Conservation (phyloP, 2,797 vertebrate genomes). For the Prionace glauca region DNA sequence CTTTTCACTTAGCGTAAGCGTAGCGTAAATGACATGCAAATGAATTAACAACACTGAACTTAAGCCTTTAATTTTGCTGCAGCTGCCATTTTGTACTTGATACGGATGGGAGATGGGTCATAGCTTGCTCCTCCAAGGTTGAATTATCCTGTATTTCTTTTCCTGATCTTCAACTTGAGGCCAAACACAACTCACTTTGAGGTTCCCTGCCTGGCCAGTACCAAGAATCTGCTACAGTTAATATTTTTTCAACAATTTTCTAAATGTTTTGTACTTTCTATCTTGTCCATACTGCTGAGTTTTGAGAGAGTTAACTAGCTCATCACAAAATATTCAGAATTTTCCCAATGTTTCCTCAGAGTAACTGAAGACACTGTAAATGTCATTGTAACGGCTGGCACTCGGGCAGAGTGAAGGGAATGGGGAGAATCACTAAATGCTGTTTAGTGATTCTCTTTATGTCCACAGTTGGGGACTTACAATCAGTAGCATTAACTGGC, state of each 20-base stretch:
- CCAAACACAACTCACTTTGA: neutral
- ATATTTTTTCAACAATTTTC: neutral
- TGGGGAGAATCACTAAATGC: neutral
- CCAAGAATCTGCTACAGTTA: neutral
- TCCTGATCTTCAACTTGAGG: neutral
- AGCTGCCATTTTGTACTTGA: neutral
- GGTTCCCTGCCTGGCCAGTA: neutral
- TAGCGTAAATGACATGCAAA: neutral
- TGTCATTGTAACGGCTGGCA: neutral
- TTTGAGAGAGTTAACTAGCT: neutral
- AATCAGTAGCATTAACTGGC: neutral
- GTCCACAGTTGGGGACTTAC: neutral
- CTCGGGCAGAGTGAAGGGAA: neutral
- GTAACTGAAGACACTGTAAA: neutral
- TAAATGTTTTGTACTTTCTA: neutral
- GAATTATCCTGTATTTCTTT: neutral
- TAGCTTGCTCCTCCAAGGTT: neutral
- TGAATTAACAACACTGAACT: neutral
- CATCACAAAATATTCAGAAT: neutral
- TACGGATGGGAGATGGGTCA: neutral
- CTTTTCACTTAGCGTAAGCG: neutral
- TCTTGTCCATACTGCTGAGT: neutral
- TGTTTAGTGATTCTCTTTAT: too few relatives aligned
- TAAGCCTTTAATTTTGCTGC: neutral
- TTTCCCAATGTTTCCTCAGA: neutral